These are phyloP conservation scores for Lymantria dispar DNA, from an alignment of 2,888 invertebrate genomes.

Conservation along the genomic window DNA sequence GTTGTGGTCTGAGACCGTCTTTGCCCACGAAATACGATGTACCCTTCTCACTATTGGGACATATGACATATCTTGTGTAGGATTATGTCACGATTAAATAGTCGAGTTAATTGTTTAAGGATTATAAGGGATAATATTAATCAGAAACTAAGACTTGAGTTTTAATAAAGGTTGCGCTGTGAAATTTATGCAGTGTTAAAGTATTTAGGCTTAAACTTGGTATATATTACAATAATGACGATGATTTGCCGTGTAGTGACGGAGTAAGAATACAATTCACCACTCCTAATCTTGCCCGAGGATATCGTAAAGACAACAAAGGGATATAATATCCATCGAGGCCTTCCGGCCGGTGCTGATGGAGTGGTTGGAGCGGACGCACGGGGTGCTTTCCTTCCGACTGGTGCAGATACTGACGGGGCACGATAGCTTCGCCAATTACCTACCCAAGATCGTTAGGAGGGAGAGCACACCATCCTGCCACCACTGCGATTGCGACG, in stretches of 20 bases:
- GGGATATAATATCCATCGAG: too few species aligned
- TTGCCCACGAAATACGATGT: constrained; percentile 31
- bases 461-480: too few species aligned
- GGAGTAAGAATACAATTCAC: too few species aligned
- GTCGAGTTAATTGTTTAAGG: constrained; percentile 34
- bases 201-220: not conserved
- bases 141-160: constrained; percentile 22
- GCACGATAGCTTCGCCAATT: too few species aligned
- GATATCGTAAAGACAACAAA: too few species aligned
- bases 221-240: not conserved
- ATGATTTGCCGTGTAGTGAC: constrained; percentile 13
- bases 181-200: constrained; percentile 13
- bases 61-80: constrained; percentile 35
- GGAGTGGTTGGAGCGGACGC: too few species aligned
- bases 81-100: constrained; percentile 39
- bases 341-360: too few species aligned
- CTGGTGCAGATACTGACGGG: too few species aligned
- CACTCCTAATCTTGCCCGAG: too few species aligned
- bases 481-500: too few species aligned
- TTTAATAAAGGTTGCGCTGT: constrained; percentile 14
- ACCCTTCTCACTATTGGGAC: constrained; percentile 34
- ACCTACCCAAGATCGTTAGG: too few species aligned
- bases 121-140: constrained; percentile 26
- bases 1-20: constrained; percentile 32
- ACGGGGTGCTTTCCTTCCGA: too few species aligned